Percentiles rank a stretch among this genome's conserved stretches.
phyloP scores from a whole-genome alignment of 2,888 invertebrate species.

The Dorcus hopei region DNA sequence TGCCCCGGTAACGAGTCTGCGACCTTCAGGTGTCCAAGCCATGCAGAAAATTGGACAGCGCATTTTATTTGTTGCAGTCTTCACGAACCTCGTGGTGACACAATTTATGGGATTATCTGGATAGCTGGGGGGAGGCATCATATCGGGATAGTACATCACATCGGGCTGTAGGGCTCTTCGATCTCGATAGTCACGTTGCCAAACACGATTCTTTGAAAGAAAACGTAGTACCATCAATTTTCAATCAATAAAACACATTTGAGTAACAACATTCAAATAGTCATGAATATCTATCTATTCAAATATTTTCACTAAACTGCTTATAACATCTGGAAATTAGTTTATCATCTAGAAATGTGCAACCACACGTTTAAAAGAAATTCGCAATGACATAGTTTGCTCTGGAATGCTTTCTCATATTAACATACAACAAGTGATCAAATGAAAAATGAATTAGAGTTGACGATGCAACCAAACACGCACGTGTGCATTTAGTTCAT shows the following conservation, averaged over 20 bases:
- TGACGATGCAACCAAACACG: too few species aligned
- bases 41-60: conserved; percentile 98
- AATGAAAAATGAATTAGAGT: too few species aligned
- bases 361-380: too few species aligned
- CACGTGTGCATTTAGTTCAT: too few species aligned
- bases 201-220: conserved; percentile 73
- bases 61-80: conserved; percentile 99
- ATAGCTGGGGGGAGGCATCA: conserved; percentile 92
- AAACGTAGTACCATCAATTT: not conserved
- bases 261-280: too few species aligned
- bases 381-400: too few species aligned
- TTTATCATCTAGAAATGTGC: too few species aligned
- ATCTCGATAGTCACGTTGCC: conserved; percentile 93
- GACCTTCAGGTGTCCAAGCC: conserved; percentile 99
- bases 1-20: conserved; percentile 95
- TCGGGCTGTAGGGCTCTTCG: conserved; percentile 90
- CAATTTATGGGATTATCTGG: conserved; percentile 95
- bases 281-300: too few species aligned
- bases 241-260: not conserved
- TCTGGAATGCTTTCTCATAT: too few species aligned
- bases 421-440: too few species aligned
- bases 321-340: too few species aligned
- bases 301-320: too few species aligned
- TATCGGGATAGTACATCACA: conserved; percentile 88
- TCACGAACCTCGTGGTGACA: conserved; percentile 90